phyloP scores from a whole-genome alignment of 2,888 invertebrate genomes.

The Sarcophaga variegata region DNA sequence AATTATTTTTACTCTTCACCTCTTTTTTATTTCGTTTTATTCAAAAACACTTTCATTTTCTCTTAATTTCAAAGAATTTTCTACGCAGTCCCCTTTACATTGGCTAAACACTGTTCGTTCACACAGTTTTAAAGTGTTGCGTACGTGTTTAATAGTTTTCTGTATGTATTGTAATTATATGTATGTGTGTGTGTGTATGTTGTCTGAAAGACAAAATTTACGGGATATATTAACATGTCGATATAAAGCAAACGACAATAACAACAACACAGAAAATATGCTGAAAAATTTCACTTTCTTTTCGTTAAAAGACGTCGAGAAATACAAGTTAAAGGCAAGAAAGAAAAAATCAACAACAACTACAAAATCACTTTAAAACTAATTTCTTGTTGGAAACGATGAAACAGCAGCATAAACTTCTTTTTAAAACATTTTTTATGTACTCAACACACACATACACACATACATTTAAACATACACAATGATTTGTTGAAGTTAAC shows the following conservation, averaged over 20 bases:
- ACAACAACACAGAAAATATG: background rate
- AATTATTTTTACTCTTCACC: too few relatives aligned
- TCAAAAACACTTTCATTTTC: background rate
- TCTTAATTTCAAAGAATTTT: background rate
- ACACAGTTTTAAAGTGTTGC: background rate
- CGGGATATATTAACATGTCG: conserved; percentile 52
- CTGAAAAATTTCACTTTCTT: conserved; percentile 78
- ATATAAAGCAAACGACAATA: conserved; percentile 21
- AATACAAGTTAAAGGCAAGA: background rate
- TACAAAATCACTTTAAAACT: background rate
- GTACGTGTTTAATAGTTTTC: conserved; percentile 1
- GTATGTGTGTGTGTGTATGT: background rate
- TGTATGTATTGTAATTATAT: background rate
- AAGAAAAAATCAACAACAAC: background rate
- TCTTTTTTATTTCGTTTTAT: background rate
- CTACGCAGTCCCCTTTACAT: background rate
- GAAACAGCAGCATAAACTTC: conserved; percentile 1
- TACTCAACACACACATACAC: background rate
- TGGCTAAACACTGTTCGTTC: background rate
- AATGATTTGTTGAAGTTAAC: conserved; percentile 16
- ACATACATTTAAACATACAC: background rate
- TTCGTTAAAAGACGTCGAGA: conserved; percentile 74
- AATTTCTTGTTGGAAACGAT: conserved; percentile 32
- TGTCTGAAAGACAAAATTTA: background rate
- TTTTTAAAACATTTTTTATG: conserved; percentile 47